Evolutionary conservation across 35 echinoderm and acorn worm genomes (phyloP), one percentile per base, ranked within the genome.

Genomic region (Eucidaris tribuloides): DNA sequence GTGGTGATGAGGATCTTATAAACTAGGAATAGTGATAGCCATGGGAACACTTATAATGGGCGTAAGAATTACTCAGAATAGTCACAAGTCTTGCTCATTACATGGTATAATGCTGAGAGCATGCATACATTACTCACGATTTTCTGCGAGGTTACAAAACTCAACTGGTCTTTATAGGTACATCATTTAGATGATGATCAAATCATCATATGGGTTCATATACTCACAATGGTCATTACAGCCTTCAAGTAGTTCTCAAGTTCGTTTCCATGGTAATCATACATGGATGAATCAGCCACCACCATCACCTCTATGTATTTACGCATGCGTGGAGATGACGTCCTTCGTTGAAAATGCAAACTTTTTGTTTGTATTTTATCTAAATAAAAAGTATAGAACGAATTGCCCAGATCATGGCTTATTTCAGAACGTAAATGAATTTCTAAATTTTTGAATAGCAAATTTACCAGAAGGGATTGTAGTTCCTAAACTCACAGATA

Each of bases 211-310:
- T 11, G n/a, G 9, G 48, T 11, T 52, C 9, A 44, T 3, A 44
- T 9, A 11, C 68, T 74, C 37, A 74, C 68, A 42, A 74, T 74
- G n/a, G 68, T 42, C 68, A 74, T 74, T 5, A 74, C n/a, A 9
- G 68, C 44, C 68, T 74, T 74, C 3, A 74, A 40, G n/a, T 74
- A 74, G 24, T 41, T 41, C 68, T 74, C 68, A 33, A 74, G 14
- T 43, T 74, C 68, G 68, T 74, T 74, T 33, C 68, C 68, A 74
- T 74, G 68, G 68, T 74, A 74, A 42, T 44, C 68, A 74, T n/a
- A 19, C 68, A 74, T 74, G 14, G 68, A 42, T 0, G 68, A 74
- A 44, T 74, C 68, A 22, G 28, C 37, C 2, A 74, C 68, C 11
- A 74, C 37, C 68, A 74, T 74, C 68, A 74, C 18, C 68, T 74